phyloP scores from a whole-genome alignment of 2,888 invertebrate genomes.

The Folsomia candida region DNA sequence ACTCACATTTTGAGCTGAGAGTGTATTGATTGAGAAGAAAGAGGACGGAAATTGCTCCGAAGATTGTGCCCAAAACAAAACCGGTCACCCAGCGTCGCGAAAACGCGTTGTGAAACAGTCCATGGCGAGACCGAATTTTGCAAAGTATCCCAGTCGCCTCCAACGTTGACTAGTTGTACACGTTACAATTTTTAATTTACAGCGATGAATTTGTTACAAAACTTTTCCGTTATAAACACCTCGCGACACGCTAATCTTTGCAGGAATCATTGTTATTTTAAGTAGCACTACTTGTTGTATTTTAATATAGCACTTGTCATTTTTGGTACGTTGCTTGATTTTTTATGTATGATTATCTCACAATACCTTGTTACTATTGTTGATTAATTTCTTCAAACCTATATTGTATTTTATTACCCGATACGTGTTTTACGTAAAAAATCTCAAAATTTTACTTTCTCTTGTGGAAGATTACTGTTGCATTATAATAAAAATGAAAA shows the following conservation, averaged over 20 bases:
- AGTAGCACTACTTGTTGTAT: too few relatives aligned
- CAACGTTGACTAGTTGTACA: neutral
- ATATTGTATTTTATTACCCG: too few relatives aligned
- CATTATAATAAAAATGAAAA: too few relatives aligned
- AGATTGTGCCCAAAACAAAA: slow-evolving; percentile 47
- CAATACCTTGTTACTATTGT: too few relatives aligned
- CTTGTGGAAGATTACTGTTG: too few relatives aligned
- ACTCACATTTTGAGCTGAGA: slow-evolving; percentile 29
- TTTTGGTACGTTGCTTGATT: too few relatives aligned
- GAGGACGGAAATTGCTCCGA: slow-evolving; percentile 45
- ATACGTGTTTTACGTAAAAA: too few relatives aligned
- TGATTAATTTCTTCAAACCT: too few relatives aligned
- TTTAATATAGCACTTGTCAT: too few relatives aligned
- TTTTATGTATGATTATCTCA: too few relatives aligned
- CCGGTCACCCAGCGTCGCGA: slow-evolving; percentile 51
- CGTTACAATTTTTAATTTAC: neutral
- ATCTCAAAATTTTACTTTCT: too few relatives aligned
- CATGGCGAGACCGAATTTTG: slow-evolving; percentile 46
- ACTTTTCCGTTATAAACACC: neutral
- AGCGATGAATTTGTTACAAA: neutral
- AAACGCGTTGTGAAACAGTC: slow-evolving; percentile 38
- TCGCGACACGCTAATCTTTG: neutral
- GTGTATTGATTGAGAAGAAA: slow-evolving; percentile 44
- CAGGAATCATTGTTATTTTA: too few relatives aligned
- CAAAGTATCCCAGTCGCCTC: slow-evolving; percentile 3